Base-by-base conservation (phyloP, 2,113 vertebrate species). In the Corydoras maculifer region DNA sequence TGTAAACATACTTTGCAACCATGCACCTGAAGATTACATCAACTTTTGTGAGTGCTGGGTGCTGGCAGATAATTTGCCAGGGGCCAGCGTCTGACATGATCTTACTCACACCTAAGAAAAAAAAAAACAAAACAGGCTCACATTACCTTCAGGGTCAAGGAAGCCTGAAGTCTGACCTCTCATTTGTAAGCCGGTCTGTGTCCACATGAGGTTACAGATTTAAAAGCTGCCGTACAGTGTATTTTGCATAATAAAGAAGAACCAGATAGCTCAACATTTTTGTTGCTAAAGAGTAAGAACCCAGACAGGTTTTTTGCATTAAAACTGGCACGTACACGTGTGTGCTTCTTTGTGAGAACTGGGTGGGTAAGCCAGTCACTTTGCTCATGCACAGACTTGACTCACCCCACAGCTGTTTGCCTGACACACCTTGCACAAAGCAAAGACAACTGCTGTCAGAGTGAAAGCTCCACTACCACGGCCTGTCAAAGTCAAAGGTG, bases 391-490 rank as follows among this genome's bases (percentile, higher is more conserved):
- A 81, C 77, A 43, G 78, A 88, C 82, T 86, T 85, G 81, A 85
- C 83, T 89, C 85, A 87, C 82, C 84, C 87, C 83, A 81, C 86
- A 88, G 88, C 86, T 89, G 87, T 87, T 83, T 84, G 54, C 82
- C 79, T n/a, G 84, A 85, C 84, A 86, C 87, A 80, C 87, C 86
- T 84, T 80, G 65, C 0, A 4, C n/a, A 78, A 75, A 53, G 69
- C 75, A 70, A 75, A 51, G 80, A 83, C 69, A 70, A 50, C 50
- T 48, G 3, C 25, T 63, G 61, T 69, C 48, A 75, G 61, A 67
- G 61, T 29, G 51, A 62, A n/a, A 57, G n/a, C 15, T 58, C 7
- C 54, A 48, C 58, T 55, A 11, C 54, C n/a, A 58, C 15, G 13
- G 12, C 54, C 25, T 65, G 62, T 48, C 62, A 15, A 53, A 64